Percentiles rank a stretch among this genome's conserved stretches.
Conservation (phyloP, 53 echinoderm and acorn worm genomes). For the Henricia sp. region DNA sequence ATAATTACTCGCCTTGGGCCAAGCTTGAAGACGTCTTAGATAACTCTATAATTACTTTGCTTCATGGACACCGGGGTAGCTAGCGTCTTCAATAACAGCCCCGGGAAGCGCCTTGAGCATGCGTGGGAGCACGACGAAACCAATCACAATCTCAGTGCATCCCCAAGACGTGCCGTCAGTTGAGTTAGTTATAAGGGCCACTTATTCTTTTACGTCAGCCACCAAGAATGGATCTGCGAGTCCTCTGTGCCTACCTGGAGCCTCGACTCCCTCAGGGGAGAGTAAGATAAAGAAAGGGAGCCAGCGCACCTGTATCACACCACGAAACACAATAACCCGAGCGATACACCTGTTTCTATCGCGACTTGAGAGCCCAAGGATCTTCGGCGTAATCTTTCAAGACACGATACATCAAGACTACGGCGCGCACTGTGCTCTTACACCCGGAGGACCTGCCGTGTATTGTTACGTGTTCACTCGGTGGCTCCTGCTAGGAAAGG, state of each 20-base stretch:
- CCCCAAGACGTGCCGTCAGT: neutral
- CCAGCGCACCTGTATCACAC: constrained; percentile 11
- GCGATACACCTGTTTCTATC: constrained; percentile 50
- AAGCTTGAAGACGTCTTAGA: neutral
- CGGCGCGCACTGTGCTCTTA: neutral
- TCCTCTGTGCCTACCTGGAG: neutral
- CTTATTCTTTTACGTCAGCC: constrained; percentile 8
- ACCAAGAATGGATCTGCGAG: neutral
- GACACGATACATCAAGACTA: neutral
- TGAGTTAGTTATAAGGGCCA: constrained; percentile 8
- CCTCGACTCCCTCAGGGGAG: neutral
- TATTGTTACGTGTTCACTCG: neutral
- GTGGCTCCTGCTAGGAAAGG: no score
- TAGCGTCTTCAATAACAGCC: neutral
- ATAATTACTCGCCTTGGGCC: neutral
- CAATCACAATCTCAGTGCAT: neutral
- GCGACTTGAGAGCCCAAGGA: neutral
- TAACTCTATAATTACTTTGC: neutral
- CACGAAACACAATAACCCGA: constrained; percentile 21
- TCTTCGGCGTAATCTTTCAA: constrained; percentile 24
- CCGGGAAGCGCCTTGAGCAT: neutral
- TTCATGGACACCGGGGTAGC: neutral
- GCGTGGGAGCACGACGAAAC: neutral
- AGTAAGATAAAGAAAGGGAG: neutral
- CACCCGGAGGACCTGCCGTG: neutral